Evolutionary conservation across 2,113 vertebrate species (phyloP).

Genomic region (Lepisosteus osseus): DNA sequence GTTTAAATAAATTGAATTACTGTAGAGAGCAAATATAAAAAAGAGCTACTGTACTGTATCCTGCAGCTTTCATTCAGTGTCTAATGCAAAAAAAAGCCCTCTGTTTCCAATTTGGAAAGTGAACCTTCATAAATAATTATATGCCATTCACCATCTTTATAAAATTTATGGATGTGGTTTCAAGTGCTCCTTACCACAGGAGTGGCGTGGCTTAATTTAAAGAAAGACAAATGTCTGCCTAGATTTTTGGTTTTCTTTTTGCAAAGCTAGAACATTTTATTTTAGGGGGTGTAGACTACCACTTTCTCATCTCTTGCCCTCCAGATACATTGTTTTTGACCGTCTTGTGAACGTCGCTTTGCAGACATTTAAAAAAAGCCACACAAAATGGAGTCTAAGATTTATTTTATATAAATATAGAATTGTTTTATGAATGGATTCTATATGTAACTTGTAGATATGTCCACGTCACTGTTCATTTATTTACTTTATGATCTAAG

Average conservation of each 20-base stretch:
- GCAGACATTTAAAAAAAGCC: no score
- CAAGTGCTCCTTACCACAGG: slow-evolving; percentile 37
- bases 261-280: slow-evolving; percentile 26
- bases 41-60: not conserved
- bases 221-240: slow-evolving; percentile 25
- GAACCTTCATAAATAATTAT: slow-evolving; percentile 60
- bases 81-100: slow-evolving; percentile 22
- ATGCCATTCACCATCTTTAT: slow-evolving; percentile 40
- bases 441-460: no score
- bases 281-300: slow-evolving; percentile 7
- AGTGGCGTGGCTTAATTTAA: slow-evolving; percentile 39
- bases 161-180: slow-evolving; percentile 48
- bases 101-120: slow-evolving; percentile 56
- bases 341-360: no score
- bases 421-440: no score
- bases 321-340: no score
- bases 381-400: no score
- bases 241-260: slow-evolving; percentile 23
- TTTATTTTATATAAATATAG: no score
- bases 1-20: not conserved
- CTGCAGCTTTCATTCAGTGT: slow-evolving; percentile 30
- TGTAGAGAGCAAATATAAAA: not conserved
- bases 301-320: not conserved
- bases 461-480: no score
- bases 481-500: no score